Evolutionary conservation across 1,140 invertebrate genomes (phyloP).

Genomic region (Grapholita molesta): DNA sequence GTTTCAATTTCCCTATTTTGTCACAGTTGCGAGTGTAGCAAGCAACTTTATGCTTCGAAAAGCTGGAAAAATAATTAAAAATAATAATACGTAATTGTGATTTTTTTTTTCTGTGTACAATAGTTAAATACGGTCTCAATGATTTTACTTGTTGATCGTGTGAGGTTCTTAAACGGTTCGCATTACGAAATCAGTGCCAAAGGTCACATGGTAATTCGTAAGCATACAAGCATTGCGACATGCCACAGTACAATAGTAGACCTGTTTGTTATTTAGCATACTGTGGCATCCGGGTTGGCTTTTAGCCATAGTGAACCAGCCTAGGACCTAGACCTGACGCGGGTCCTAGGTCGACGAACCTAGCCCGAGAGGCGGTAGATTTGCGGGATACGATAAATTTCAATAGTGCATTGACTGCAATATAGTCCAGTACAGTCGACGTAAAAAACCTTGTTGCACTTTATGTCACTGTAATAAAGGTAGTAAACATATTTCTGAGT

Average conservation of each 20-base stretch:
- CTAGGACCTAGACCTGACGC: constrained; percentile 56
- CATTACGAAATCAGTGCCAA: neutral
- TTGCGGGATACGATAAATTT: constrained; percentile 73
- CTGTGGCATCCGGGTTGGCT: constrained; percentile 57
- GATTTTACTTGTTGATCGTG: too few relatives aligned
- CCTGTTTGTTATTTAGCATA: constrained; percentile 19
- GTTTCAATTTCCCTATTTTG: too few relatives aligned
- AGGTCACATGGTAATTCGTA: neutral
- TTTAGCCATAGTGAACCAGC: constrained; percentile 36
- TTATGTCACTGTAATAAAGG: neutral
- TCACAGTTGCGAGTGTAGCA: too few relatives aligned
- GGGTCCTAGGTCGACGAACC: constrained; percentile 63
- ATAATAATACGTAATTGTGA: too few relatives aligned
- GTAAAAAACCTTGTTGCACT: neutral
- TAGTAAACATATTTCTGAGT: neutral
- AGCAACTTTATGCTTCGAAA: too few relatives aligned
- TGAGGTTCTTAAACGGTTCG: too few relatives aligned
- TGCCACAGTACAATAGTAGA: constrained; percentile 4
- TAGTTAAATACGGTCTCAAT: too few relatives aligned
- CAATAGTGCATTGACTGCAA: constrained; percentile 66
- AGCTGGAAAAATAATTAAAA: too few relatives aligned
- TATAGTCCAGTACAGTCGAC: constrained; percentile 31
- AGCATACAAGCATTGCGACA: neutral
- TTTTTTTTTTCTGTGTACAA: too few relatives aligned
- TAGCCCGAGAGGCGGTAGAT: constrained; percentile 57